These are phyloP conservation scores for Crypturellus undulatus DNA, from an alignment of 2,113 vertebrate species.

Conservation along the genomic window DNA sequence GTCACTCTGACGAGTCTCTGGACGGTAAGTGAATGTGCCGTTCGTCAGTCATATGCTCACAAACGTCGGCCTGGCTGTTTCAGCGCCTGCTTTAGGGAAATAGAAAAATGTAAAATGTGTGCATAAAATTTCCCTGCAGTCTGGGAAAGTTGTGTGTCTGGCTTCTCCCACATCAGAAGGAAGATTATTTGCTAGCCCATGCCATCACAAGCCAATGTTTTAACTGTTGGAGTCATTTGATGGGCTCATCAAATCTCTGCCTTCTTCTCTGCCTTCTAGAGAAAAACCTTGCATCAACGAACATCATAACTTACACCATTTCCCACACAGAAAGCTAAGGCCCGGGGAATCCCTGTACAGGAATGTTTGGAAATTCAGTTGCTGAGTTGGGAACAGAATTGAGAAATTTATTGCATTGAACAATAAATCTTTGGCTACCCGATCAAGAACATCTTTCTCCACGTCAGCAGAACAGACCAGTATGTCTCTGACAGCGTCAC, in stretches of 20 bases:
- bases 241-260: neutral
- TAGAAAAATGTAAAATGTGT: neutral
- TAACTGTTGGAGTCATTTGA: neutral
- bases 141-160: neutral
- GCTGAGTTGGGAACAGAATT: neutral
- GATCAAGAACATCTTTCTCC: neutral
- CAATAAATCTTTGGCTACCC: neutral
- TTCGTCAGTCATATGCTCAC: neutral
- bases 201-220: neutral
- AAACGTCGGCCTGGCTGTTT: neutral
- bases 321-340: neutral
- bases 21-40: neutral
- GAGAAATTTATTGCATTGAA: neutral
- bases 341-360: neutral
- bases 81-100: neutral
- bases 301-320: neutral
- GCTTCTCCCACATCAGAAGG: neutral
- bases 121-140: slow-evolving; percentile 24
- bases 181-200: neutral
- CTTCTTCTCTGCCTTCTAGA: neutral
- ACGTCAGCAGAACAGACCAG: neutral
- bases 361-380: neutral
- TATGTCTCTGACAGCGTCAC: neutral
- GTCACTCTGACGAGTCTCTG: slow-evolving; percentile 25
- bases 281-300: neutral